phyloP scores from a whole-genome alignment of 2,797 vertebrate genomes.

The Gymnothorax reevesii region DNA sequence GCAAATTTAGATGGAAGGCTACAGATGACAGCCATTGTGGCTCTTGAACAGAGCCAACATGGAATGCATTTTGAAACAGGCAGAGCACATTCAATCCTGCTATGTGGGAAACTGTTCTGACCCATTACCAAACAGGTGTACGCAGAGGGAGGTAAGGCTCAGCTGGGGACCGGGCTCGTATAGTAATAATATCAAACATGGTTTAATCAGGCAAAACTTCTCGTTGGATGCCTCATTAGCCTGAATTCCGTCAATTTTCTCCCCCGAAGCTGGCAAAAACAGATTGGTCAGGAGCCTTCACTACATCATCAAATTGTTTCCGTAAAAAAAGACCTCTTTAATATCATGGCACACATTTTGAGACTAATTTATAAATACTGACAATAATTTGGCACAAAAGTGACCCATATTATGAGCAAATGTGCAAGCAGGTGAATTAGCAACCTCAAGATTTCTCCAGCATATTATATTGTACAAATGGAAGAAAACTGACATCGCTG shows the following conservation, averaged over 20 bases:
- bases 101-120: neutral
- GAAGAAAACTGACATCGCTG: neutral
- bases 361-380: neutral
- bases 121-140: neutral
- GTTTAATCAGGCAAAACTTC: neutral
- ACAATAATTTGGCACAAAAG: neutral
- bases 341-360: neutral
- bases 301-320: neutral
- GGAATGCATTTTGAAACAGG: neutral
- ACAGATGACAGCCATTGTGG: neutral
- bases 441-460: neutral
- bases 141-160: neutral
- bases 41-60: conserved; percentile 8
- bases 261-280: neutral
- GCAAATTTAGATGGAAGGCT: neutral
- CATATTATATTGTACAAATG: neutral
- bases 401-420: neutral
- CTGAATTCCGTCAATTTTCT: neutral
- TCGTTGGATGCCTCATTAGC: neutral
- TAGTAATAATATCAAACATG: neutral
- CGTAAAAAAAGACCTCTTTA: neutral
- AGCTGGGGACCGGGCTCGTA: neutral
- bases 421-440: neutral
- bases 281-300: neutral
- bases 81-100: neutral